Evolutionary conservation across 2,888 invertebrate genomes (phyloP), one percentile per base, ranked within the genome.

Genomic region (Temnothorax rugatulus): DNA sequence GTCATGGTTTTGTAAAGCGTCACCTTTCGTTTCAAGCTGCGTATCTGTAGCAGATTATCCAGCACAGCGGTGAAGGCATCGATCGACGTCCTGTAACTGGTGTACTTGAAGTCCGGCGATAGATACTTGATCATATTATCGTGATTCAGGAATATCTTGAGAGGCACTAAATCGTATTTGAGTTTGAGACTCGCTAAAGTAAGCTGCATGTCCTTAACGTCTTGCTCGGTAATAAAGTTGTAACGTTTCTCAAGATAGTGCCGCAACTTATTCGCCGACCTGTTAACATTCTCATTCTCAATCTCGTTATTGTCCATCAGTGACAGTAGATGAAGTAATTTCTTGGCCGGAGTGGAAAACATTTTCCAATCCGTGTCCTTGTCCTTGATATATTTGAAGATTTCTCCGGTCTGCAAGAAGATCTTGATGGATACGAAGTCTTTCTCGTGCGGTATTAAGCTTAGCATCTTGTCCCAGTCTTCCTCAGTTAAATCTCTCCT

Each of bases 131-230:
- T 69, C 52, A 86, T 47, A 64, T 84, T 76, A 18, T 84, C 66
- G 7, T 52, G 61, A 69, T 63, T 81, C 8, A 86, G 15, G 54
- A 86, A 86, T 38, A 86, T 77, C 44, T 85, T 85, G 18, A 86
- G 63, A 18, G 86, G 66, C 9, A 13, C 61, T 5, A 85, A 44
- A 50, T 85, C 69, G 11, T 57, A 52, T 0, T 57, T 63, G 11
- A 38, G 44, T 1, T 50, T 52, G 3, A 86, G 25, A 59, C 29
- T 50, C 38, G 29, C 8, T 13, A 86, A 52, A 29, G 29, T 59
- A 25, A 18, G 18, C 3, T 68, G 52, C 68, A 85, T 68, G 18
- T 11, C 21, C 38, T 41, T 52, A 34, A 76, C 34, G n/a, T 84
- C 68, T 13, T 52, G 3, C 57, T 85, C 64, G 29, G 59, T 84